Conservation (phyloP, 2,888 invertebrate genomes). For the Thyatira batis region DNA sequence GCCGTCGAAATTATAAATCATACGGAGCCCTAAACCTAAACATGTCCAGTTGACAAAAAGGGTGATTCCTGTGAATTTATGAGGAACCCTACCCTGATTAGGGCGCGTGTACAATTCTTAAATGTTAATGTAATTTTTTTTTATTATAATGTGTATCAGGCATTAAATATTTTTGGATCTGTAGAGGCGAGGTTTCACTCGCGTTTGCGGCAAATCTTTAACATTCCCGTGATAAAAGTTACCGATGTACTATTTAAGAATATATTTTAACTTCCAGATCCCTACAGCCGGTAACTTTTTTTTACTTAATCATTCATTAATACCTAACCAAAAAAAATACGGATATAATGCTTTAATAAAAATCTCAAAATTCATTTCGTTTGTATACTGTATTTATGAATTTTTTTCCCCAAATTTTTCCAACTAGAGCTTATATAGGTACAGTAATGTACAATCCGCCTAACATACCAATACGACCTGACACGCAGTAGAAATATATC, state of each 20-base stretch:
- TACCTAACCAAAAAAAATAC: too few relatives aligned
- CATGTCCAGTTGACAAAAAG: conserved; percentile 78
- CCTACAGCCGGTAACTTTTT: too few relatives aligned
- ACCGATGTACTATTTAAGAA: too few relatives aligned
- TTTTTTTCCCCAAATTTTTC: neutral
- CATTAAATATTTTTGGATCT: too few relatives aligned
- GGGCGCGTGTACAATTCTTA: conserved; percentile 22
- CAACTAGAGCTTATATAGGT: neutral
- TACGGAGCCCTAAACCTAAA: conserved; percentile 59
- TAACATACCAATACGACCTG: conserved; percentile 6
- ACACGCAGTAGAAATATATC: conserved; percentile 12
- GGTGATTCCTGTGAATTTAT: conserved; percentile 73
- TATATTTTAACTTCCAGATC: too few relatives aligned
- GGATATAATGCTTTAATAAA: too few relatives aligned
- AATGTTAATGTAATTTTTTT: conserved; percentile 2
- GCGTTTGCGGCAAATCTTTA: too few relatives aligned
- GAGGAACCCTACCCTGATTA: conserved; percentile 19
- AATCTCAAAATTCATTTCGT: neutral
- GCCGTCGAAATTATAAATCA: conserved; percentile 72
- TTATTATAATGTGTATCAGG: too few relatives aligned
- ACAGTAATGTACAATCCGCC: conserved; percentile 6
- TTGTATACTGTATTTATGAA: neutral
- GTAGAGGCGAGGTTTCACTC: too few relatives aligned
- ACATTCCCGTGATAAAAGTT: too few relatives aligned
- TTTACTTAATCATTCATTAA: too few relatives aligned